Evolutionary conservation across 2,888 invertebrate species (phyloP).

Genomic region (Noctua janthe): DNA sequence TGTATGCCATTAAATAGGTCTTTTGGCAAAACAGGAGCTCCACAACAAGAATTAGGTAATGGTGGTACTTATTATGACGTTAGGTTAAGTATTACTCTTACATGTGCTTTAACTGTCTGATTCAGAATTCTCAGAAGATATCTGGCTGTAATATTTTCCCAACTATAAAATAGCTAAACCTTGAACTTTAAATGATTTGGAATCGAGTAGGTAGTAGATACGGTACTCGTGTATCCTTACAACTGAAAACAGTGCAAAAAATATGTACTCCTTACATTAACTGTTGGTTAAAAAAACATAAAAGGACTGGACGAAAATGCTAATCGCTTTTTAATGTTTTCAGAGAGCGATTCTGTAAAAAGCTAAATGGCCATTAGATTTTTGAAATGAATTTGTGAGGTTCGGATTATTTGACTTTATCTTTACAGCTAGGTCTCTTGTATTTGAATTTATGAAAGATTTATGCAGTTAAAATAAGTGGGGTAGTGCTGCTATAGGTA

Average conservation of each 20-base stretch:
- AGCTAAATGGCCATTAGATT: conserved; percentile 25
- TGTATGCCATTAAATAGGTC: too few relatives aligned
- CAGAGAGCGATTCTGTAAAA: conserved; percentile 26
- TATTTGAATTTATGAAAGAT: not conserved
- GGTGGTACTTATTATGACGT: too few relatives aligned
- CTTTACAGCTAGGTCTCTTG: not conserved
- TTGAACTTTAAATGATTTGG: not conserved
- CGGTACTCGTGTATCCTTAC: not conserved
- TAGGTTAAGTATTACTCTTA: too few relatives aligned
- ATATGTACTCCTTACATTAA: conserved; percentile 17
- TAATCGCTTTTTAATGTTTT: conserved; percentile 51
- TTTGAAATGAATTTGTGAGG: conserved; percentile 27
- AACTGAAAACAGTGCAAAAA: not conserved
- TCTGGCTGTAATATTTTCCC: not conserved
- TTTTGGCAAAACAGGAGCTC: too few relatives aligned
- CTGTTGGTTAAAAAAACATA: conserved; percentile 24
- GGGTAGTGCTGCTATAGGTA: not conserved
- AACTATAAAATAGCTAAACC: not conserved
- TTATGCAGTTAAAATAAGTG: not conserved
- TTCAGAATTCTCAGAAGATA: not conserved
- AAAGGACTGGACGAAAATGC: conserved; percentile 37
- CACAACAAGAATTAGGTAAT: too few relatives aligned
- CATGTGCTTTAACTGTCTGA: too few relatives aligned
- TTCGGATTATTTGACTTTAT: not conserved
- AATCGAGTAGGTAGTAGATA: not conserved